Conservation (phyloP, 2,888 invertebrate species). For the Orchestes rusci region DNA sequence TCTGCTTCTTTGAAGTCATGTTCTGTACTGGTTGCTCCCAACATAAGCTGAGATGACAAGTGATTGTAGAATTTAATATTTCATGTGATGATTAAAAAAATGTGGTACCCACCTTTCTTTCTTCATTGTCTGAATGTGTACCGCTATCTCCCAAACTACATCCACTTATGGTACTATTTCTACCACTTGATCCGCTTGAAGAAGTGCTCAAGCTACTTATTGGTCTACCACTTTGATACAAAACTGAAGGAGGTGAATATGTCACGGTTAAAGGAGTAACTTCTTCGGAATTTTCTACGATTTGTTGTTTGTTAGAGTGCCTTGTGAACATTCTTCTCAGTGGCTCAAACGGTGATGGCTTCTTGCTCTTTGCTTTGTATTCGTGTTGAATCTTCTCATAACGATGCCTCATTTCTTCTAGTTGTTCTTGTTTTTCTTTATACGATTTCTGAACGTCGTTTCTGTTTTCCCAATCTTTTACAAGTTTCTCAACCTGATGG, state of each 20-base stretch:
- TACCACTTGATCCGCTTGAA: conserved; percentile 69
- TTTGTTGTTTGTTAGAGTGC: conserved; percentile 7
- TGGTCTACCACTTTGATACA: conserved; percentile 44
- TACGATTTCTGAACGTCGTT: conserved; percentile 82
- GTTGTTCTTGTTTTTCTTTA: conserved; percentile 76
- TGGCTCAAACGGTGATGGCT: conserved; percentile 74
- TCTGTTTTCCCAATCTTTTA: conserved; percentile 79
- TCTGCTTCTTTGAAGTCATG: conserved; percentile 37
- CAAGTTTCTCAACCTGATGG: conserved; percentile 62
- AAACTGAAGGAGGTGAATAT: conserved; percentile 24
- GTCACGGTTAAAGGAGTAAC: conserved; percentile 25
- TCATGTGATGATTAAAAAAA: not conserved
- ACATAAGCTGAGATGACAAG: conserved; percentile 35
- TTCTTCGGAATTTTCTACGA: conserved; percentile 29
- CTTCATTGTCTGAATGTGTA: conserved; percentile 78
- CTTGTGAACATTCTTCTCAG: conserved; percentile 42
- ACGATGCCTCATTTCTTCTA: conserved; percentile 66
- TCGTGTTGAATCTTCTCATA: conserved; percentile 76
- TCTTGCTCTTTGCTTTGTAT: conserved; percentile 66
- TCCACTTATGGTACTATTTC: conserved; percentile 75
- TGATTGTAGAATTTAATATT: not conserved
- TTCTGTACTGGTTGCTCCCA: conserved; percentile 33
- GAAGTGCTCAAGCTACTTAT: conserved; percentile 63
- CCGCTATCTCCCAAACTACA: conserved; percentile 78
- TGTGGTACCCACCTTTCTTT: conserved; percentile 47